phyloP scores from a whole-genome alignment of 1,140 invertebrate species.

The Pseudomyrmex cubaensis region DNA sequence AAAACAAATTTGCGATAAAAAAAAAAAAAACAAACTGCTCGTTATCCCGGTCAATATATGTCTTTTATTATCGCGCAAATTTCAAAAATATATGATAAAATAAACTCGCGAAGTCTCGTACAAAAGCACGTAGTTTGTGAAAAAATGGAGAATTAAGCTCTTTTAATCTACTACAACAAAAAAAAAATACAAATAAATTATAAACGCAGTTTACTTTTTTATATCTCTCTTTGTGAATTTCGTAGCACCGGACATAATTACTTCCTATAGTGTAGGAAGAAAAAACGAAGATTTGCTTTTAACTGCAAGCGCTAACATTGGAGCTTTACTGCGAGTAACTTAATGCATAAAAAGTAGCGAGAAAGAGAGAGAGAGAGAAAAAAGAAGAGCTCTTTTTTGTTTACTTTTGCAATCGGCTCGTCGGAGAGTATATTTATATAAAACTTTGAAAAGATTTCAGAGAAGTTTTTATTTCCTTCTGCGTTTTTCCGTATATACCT shows the following conservation, averaged over 20 bases:
- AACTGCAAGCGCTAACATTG: slow-evolving; percentile 24
- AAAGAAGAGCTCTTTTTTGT: slow-evolving; percentile 34
- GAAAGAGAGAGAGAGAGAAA: neutral
- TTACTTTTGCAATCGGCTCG: slow-evolving; percentile 24
- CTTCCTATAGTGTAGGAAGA: slow-evolving; percentile 1
- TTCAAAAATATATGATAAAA: too few relatives aligned
- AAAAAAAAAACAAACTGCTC: too few relatives aligned
- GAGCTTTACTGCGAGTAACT: slow-evolving; percentile 7
- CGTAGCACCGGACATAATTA: neutral
- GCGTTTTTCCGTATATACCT: slow-evolving; percentile 3
- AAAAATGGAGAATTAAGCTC: neutral
- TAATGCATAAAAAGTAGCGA: slow-evolving; percentile 38
- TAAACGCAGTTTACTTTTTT: neutral
- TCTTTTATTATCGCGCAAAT: too few relatives aligned
- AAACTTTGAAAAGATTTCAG: slow-evolving; percentile 53
- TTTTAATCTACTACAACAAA: neutral
- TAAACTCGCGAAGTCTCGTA: too few relatives aligned
- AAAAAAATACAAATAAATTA: slow-evolving; percentile 8
- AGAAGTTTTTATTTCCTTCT: slow-evolving; percentile 46
- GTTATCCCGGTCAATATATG: too few relatives aligned
- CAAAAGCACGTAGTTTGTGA: neutral
- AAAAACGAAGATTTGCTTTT: slow-evolving; percentile 25
- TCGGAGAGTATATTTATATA: slow-evolving; percentile 41
- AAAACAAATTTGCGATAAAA: too few relatives aligned
- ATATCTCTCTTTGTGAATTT: slow-evolving; percentile 2